A percentile compares a stretch with the other conserved stretches of the same genome.
phyloP scores from a whole-genome alignment of 2,888 invertebrate species.

The Chouioia cunea region DNA sequence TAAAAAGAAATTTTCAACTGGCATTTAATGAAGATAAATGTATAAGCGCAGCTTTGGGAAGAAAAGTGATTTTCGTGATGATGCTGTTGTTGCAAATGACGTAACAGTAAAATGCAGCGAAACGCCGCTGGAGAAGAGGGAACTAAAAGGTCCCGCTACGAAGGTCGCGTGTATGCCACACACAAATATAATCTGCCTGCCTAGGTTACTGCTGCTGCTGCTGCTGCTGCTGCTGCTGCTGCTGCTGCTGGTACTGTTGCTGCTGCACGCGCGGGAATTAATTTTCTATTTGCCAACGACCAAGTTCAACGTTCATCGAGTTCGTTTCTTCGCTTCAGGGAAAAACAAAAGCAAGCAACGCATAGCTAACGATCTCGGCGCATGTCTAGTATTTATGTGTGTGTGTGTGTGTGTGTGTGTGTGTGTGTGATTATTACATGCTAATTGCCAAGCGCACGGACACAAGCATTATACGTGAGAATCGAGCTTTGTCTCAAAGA shows the following conservation, averaged over 20 bases:
- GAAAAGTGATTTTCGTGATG: constrained; percentile 45
- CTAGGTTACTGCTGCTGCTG: no score
- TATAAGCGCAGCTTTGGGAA: neutral
- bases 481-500: constrained; percentile 12
- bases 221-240: constrained; percentile 11
- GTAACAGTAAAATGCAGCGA: constrained; percentile 46
- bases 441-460: constrained; percentile 36
- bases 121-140: constrained; percentile 8
- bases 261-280: constrained; percentile 35
- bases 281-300: constrained; percentile 33
- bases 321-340: neutral
- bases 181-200: no score
- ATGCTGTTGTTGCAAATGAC: constrained; percentile 41
- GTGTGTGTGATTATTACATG: constrained; percentile 45
- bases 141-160: constrained; percentile 14
- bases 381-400: neutral
- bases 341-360: constrained; percentile 9
- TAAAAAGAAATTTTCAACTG: neutral
- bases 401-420: constrained; percentile 4
- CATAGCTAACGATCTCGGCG: constrained; percentile 44
- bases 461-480: constrained; percentile 14
- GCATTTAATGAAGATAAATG: constrained; percentile 13
- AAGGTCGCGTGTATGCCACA: no score
- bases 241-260: neutral
- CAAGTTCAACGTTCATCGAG: constrained; percentile 8